Base-by-base conservation (phyloP, 2,113 vertebrate species). In the Protobothrops flavoviridis region DNA sequence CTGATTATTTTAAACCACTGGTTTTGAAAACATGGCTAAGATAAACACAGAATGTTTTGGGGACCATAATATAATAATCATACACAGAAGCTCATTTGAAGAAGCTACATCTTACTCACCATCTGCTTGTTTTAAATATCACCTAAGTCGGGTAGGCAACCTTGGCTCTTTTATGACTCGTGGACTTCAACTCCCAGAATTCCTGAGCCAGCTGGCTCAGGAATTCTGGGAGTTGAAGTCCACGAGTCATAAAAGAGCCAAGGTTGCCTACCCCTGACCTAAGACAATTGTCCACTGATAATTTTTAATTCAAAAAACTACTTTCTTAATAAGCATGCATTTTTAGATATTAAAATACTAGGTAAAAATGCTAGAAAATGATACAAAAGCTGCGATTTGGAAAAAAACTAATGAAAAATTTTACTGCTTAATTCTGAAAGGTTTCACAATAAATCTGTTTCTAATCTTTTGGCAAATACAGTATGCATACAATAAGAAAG, bases 1-100 rank as follows among this genome's bases (percentile, higher is more conserved):
- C 97, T 97, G 98, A 98, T 97, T 97, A 97, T 97, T 98, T 97
- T 97, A 97, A 97, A 97, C 97, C 98, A 97, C 97, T 98, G 96
- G 96, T 98, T 96, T 98, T 98, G 98, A 98, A 98, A 98, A 97
- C 93, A 17, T 97, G 92, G 97, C 97, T 97, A 93, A 95, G 59
- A 24, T 93, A 17, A 95, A 55, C 12, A 55, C 61, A 3, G 23
- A 3, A n/a, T 45, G 93, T 95, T 96, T 96, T 93, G 96, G 97
- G 94, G 95, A 74, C 94, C 93, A 94, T 61, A 88, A 89, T 94
- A 56, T 95, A 90, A 29, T 91, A 81, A 91, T 7, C 55, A 85
- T 45, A 89, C 89, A 91, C 90, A 43, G 13, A 57, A 53, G 7
- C 90, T 91, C 0, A 0, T 39, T 2, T 89, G 21, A 1, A 4